Evolutionary conservation across 2,797 vertebrate genomes (phyloP), one percentile per base, ranked within the genome.

Genomic region (Schizopygopsis malacanthus): DNA sequence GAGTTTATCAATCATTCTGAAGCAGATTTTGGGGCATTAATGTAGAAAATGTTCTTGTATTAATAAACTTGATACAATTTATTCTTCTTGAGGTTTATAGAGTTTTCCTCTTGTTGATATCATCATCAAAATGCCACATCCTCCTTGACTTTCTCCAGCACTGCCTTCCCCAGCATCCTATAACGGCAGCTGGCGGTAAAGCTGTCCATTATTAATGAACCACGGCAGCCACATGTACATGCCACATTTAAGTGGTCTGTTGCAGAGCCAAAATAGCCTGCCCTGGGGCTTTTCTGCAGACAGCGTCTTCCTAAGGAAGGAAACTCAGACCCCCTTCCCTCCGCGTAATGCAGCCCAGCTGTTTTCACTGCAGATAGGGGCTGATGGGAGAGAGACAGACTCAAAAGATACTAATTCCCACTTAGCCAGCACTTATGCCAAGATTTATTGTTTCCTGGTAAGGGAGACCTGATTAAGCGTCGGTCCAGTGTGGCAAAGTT

Each of bases 391-490:
- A 69, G 65, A 91, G 90, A 82, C 85, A 78, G 83, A 43, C 83
- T 86, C 83, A 82, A 92, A 91, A 92, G 85, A 70, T 87, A 59
- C 85, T 84, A 88, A 82, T 91, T 90, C 83, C 90, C 89, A 89
- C 87, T 93, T 87, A 90, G 87, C 89, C 90, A 87, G 84, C 88
- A 37, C 85, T 91, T 89, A 88, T 84, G 90, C 86, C 79, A 76
- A 87, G 90, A 90, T 93, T 94, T 90, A 87, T 87, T 91, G 90
- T 90, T 92, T 91, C 87, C 91, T 88, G 89, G 72, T 91, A 89
- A 87, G 87, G 88, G 85, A 89, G 90, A 88, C 87, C 86, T 88
- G 91, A 93, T 92, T 92, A 92, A 88, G 85, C 47, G 15, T 47
- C 52, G 54, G 83, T 45, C 56, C 82, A 87, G 83, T 41, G 39